phyloP scores from a whole-genome alignment of 30 jellyfish, hydroid and myxozoan genomes.

The Turritopsis dohrnii region DNA sequence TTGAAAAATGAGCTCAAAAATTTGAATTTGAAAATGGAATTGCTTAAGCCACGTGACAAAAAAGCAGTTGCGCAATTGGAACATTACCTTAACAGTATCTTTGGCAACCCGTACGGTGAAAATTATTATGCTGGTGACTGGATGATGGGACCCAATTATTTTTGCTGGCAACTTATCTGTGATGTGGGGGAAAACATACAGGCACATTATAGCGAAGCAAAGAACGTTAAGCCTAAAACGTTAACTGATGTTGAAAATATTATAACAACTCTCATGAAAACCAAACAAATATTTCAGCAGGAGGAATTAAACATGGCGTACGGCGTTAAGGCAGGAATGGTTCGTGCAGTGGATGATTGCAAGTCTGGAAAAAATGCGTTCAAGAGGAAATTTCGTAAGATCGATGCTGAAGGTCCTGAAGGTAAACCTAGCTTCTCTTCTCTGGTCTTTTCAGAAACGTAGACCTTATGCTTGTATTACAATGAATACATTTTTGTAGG shows the following conservation, averaged over 20 bases:
- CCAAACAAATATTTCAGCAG: conserved; percentile 41
- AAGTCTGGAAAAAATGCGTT: conserved; percentile 68
- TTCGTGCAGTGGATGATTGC: conserved; percentile 76
- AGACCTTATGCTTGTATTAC: not conserved
- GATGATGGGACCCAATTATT: conserved; percentile 97
- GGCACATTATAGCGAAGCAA: conserved; percentile 40
- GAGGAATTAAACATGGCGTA: conserved; percentile 56
- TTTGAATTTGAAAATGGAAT: conserved; percentile 31
- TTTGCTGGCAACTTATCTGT: conserved; percentile 96
- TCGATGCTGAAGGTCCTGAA: conserved; percentile 41
- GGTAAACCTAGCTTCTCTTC: too few relatives aligned
- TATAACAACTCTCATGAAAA: conserved; percentile 40
- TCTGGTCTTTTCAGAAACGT: too few relatives aligned
- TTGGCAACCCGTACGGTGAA: conserved; percentile 84
- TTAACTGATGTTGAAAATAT: conserved; percentile 54
- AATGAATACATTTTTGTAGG: conserved; percentile 26
- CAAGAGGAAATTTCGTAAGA: conserved; percentile 48
- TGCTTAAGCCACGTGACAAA: conserved; percentile 53
- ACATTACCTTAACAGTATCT: conserved; percentile 71
- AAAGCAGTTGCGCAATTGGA: conserved; percentile 88
- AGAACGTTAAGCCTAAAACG: conserved; percentile 44
- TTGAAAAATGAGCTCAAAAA: conserved; percentile 38
- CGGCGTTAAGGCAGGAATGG: conserved; percentile 95
- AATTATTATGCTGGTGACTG: conserved; percentile 91
- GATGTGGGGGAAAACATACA: conserved; percentile 43